phyloP scores from a whole-genome alignment of 2,888 invertebrate species.

The Aspidiotus rigidus region DNA sequence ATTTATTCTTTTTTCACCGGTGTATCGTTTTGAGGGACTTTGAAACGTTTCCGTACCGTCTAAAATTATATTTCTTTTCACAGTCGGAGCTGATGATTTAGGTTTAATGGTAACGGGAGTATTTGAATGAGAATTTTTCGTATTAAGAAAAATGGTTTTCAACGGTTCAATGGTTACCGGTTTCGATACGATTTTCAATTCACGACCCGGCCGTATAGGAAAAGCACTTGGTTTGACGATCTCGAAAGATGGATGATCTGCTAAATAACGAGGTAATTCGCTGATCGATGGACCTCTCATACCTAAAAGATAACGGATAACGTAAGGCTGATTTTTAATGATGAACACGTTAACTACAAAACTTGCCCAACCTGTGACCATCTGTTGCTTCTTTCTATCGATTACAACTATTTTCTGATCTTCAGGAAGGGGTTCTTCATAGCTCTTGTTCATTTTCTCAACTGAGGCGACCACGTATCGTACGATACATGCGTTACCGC shows the following conservation, averaged over 20 bases:
- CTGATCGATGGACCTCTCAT: slow-evolving; percentile 72
- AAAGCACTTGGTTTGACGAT: slow-evolving; percentile 48
- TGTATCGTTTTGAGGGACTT: neutral
- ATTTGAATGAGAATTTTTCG: neutral
- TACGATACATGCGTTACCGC: slow-evolving; percentile 77
- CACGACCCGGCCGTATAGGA: neutral
- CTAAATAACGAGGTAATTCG: slow-evolving; percentile 72
- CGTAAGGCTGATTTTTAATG: neutral
- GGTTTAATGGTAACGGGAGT: neutral
- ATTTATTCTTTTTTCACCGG: neutral
- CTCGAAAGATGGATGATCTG: slow-evolving; percentile 78
- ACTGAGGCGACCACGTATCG: slow-evolving; percentile 54
- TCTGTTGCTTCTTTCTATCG: slow-evolving; percentile 67
- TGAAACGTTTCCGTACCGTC: slow-evolving; percentile 2
- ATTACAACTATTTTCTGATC: slow-evolving; percentile 60
- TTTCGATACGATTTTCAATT: neutral
- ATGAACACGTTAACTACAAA: neutral
- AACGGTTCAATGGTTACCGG: neutral
- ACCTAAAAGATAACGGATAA: slow-evolving; percentile 46
- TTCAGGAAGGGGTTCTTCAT: slow-evolving; percentile 21
- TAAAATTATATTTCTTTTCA: neutral
- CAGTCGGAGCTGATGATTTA: neutral
- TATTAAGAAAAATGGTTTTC: neutral
- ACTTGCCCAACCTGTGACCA: slow-evolving; percentile 44
- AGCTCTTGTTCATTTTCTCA: slow-evolving; percentile 36